These are phyloP conservation scores for Gopherus flavomarginatus DNA, from an alignment of 2,113 vertebrate genomes.

Conservation along the genomic window DNA sequence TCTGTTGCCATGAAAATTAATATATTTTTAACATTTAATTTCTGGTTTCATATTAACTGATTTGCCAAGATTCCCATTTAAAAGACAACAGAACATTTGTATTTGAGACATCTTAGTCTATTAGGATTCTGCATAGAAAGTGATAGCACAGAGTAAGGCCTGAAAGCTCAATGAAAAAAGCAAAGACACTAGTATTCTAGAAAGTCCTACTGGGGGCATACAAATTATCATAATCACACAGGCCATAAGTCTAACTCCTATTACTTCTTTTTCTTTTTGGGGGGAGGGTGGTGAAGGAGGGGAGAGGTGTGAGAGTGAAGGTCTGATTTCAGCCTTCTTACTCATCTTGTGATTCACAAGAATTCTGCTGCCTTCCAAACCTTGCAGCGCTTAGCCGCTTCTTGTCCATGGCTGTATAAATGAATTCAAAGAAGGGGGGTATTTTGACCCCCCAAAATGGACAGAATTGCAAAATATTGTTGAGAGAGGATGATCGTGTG, in stretches of 20 bases:
- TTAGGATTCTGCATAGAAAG: neutral
- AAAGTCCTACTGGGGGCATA: neutral
- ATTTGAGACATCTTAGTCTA: neutral
- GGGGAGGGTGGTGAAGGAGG: neutral
- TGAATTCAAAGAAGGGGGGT: neutral
- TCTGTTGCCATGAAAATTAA: conserved; percentile 46
- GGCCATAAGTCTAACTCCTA: conserved; percentile 1
- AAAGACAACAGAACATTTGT: neutral
- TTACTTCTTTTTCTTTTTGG: neutral
- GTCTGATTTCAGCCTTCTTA: neutral
- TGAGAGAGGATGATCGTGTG: neutral
- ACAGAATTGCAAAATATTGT: neutral
- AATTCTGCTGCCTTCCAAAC: neutral
- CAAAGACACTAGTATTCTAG: neutral
- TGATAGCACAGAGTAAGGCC: neutral
- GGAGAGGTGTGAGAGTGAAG: neutral
- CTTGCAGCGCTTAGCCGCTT: neutral
- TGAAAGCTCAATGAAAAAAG: neutral
- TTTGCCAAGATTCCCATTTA: conserved; percentile 10
- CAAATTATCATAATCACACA: neutral
- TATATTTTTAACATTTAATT: conserved; percentile 16
- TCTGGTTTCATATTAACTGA: neutral
- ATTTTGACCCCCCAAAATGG: neutral
- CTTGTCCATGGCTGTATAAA: neutral
- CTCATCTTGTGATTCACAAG: neutral